These are phyloP conservation scores for Acanthochromis polyacanthus DNA, from an alignment of 2,113 vertebrate species.

Conservation along the genomic window DNA sequence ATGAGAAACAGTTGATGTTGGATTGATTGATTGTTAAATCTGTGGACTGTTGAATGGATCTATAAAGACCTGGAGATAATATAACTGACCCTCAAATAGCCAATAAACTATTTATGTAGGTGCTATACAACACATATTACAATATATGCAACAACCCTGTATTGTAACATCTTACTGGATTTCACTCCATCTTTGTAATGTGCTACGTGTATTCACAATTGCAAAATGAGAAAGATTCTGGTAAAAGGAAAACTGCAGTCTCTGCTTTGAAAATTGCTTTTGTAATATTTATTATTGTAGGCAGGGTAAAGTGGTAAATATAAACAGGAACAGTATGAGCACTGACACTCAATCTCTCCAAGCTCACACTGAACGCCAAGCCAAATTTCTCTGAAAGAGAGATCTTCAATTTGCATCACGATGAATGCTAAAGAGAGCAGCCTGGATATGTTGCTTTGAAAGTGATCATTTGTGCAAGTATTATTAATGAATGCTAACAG, in stretches of 20 bases:
- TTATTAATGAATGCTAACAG: conserved; percentile 35
- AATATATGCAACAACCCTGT: background rate
- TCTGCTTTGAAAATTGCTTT: too few relatives aligned
- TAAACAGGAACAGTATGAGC: conserved; percentile 22
- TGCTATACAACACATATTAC: background rate
- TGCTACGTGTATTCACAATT: background rate
- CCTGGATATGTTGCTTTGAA: conserved; percentile 8
- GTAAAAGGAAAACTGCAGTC: too few relatives aligned
- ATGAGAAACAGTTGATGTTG: background rate
- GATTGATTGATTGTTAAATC: background rate
- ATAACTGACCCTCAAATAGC: background rate
- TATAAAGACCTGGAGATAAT: background rate
- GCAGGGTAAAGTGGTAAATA: conserved; percentile 25
- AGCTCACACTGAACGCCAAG: too few relatives aligned
- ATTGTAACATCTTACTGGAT: background rate
- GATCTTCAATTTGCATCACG: conserved; percentile 41
- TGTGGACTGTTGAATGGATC: conserved; percentile 2
- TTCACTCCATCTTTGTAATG: background rate
- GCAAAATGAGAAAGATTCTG: background rate
- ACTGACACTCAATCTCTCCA: background rate
- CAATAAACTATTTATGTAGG: background rate
- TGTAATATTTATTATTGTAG: background rate
- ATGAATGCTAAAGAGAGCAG: conserved; percentile 44
- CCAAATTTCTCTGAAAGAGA: background rate
- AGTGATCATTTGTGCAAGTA: conserved; percentile 32